Evolutionary conservation across 2,888 invertebrate species (phyloP).

Genomic region (Phymatocera aterrima): DNA sequence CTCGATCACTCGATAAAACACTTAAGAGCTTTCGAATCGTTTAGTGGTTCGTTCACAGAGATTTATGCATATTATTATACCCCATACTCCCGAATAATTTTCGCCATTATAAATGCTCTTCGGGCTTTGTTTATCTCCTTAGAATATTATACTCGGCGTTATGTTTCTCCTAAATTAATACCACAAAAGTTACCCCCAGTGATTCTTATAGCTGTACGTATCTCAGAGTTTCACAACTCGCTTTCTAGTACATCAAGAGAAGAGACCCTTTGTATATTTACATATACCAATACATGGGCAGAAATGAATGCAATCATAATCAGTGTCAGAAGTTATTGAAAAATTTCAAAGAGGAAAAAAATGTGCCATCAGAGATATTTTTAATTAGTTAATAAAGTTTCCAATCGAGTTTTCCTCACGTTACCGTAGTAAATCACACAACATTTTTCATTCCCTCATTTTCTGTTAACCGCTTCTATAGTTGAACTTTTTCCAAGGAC

Average conservation of each 20-base stretch:
- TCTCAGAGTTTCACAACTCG: neutral
- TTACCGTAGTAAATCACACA: too few relatives aligned
- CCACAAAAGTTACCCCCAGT: neutral
- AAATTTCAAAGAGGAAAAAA: too few relatives aligned
- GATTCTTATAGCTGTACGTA: neutral
- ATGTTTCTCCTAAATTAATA: neutral
- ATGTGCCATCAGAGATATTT: too few relatives aligned
- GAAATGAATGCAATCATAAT: too few relatives aligned
- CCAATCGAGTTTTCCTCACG: neutral
- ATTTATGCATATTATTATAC: neutral
- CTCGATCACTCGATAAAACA: conserved; percentile 9
- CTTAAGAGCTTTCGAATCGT: neutral
- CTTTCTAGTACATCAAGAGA: neutral
- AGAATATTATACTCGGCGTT: neutral
- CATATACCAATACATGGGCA: too few relatives aligned
- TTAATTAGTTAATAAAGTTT: too few relatives aligned
- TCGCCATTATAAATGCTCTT: neutral
- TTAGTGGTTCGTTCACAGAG: neutral
- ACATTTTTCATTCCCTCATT: too few relatives aligned
- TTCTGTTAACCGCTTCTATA: conserved; percentile 1
- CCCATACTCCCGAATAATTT: neutral
- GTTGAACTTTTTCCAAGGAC: conserved; percentile 15
- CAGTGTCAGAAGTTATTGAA: too few relatives aligned
- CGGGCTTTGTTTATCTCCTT: neutral
- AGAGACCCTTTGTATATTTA: too few relatives aligned